Evolutionary conservation across 1,140 invertebrate genomes (phyloP).

Genomic region (Drosophila nasuta): DNA sequence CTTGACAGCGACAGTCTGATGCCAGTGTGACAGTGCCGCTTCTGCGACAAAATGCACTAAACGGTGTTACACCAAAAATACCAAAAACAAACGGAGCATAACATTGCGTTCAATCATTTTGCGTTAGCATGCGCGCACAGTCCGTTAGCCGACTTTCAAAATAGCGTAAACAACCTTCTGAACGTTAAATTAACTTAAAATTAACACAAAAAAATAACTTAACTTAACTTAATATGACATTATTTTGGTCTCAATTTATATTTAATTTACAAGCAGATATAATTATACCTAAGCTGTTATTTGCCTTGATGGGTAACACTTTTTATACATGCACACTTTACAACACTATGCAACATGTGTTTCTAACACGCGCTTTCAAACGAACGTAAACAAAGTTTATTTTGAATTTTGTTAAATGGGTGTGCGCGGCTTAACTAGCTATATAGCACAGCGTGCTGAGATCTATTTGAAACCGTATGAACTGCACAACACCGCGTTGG

Average conservation of each 20-base stretch:
- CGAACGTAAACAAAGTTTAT: conserved; percentile 49
- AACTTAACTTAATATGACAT: no score
- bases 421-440: conserved; percentile 92
- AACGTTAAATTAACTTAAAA: not conserved
- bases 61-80: conserved; percentile 19
- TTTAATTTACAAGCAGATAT: no score
- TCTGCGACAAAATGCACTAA: conserved; percentile 4
- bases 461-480: conserved; percentile 88
- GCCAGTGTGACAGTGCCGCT: conserved; percentile 29
- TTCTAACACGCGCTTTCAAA: conserved; percentile 51
- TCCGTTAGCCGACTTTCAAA: not conserved
- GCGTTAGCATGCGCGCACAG: not conserved
- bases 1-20: conserved; percentile 51
- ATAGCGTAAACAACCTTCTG: not conserved
- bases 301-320: conserved; percentile 27
- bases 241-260: no score
- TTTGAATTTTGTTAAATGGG: conserved; percentile 87
- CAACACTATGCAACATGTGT: conserved; percentile 38
- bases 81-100: conserved; percentile 23
- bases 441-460: conserved; percentile 89
- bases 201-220: no score
- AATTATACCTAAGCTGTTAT: not conserved
- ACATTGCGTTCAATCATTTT: conserved; percentile 2
- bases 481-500: conserved; percentile 89
- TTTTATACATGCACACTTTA: not conserved